Conservation (phyloP, 2,888 invertebrate genomes). For the Gymnocheta viridis region DNA sequence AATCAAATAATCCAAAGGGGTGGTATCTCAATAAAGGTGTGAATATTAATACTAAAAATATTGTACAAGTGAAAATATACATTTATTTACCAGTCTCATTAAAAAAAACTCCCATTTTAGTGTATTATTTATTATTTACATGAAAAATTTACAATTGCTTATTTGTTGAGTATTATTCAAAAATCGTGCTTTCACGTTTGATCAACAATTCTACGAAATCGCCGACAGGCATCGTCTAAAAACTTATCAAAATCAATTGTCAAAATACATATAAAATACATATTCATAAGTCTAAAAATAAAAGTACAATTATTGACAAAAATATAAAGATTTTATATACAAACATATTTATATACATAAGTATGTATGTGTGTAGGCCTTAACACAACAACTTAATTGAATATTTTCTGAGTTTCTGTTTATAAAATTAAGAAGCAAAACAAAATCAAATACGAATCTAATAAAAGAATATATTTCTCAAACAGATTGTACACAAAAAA, state of each 20-base stretch:
- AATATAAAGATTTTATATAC: neutral
- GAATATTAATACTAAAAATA: constrained; percentile 6
- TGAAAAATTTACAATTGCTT: constrained; percentile 20
- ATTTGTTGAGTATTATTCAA: neutral
- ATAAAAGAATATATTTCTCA: neutral
- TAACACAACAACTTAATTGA: neutral
- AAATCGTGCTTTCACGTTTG: constrained; percentile 1
- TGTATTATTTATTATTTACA: constrained; percentile 27
- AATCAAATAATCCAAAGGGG: neutral
- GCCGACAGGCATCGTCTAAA: neutral
- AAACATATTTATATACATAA: neutral
- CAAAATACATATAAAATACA: constrained; percentile 16
- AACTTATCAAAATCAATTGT: constrained; percentile 35
- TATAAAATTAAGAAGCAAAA: neutral
- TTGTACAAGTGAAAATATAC: neutral
- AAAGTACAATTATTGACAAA: neutral
- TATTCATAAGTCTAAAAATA: constrained; percentile 13
- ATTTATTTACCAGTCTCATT: constrained; percentile 25
- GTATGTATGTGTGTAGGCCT: neutral
- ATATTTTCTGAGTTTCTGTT: neutral
- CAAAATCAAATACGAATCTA: neutral
- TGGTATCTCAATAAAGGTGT: constrained; percentile 7
- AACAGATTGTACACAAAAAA: too few species aligned
- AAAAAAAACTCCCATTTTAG: neutral
- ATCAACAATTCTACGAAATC: constrained; percentile 41